phyloP scores from a whole-genome alignment of 2,113 vertebrate species.

The Nesogale talazaci region DNA sequence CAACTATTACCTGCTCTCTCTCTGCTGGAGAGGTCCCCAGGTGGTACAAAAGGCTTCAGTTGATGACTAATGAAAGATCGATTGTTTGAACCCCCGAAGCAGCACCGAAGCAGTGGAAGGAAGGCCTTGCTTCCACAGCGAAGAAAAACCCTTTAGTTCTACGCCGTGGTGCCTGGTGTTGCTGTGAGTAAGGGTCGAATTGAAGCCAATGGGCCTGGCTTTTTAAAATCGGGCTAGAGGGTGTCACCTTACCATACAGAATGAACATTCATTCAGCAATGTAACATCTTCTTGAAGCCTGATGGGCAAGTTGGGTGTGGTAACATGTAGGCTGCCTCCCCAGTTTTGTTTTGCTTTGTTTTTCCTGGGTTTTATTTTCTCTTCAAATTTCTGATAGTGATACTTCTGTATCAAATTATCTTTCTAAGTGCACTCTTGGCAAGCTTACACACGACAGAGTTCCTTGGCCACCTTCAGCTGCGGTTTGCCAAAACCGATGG shows the following conservation, averaged over 20 bases:
- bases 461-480: background rate
- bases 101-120: background rate
- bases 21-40: background rate
- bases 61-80: background rate
- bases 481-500: background rate
- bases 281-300: background rate
- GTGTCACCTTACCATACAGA: background rate
- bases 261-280: background rate
- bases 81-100: background rate
- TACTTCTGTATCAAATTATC: background rate
- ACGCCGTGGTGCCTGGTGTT: no score
- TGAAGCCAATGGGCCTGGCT: no score
- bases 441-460: background rate
- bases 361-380: background rate
- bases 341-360: background rate
- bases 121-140: no score
- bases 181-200: no score
- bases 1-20: background rate
- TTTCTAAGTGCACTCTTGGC: background rate
- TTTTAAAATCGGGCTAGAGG: background rate
- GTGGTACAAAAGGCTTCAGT: background rate
- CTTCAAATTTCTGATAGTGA: background rate
- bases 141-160: no score
- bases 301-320: background rate
- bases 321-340: background rate